Conservation (phyloP, 1,140 invertebrate species). For the Choristoneura fumiferana region DNA sequence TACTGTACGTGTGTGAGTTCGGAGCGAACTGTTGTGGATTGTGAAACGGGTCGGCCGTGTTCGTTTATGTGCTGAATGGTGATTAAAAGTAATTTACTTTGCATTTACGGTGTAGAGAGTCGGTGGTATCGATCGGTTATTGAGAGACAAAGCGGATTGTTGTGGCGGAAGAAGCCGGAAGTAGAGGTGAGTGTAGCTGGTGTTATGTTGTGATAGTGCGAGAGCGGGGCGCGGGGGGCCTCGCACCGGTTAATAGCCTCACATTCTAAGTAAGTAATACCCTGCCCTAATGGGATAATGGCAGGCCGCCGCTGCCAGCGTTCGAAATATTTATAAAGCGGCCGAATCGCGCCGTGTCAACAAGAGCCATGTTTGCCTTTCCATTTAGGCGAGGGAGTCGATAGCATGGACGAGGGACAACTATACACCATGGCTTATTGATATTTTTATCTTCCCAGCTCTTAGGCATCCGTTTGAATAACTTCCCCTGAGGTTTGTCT, state of each 20-base stretch:
- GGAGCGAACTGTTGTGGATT: constrained; percentile 49
- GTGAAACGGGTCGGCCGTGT: constrained; percentile 62
- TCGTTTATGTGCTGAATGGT: constrained; percentile 72
- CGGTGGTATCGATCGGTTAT: constrained; percentile 70
- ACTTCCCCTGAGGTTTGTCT: no score
- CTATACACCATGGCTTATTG: constrained; percentile 20
- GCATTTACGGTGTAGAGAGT: constrained; percentile 71
- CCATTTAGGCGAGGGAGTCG: constrained; percentile 59
- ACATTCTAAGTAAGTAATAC: constrained; percentile 67
- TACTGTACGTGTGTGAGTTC: constrained; percentile 62
- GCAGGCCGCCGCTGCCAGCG: constrained; percentile 48
- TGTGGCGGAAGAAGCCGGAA: constrained; percentile 50
- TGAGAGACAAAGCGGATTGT: constrained; percentile 69
- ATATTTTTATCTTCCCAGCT: not conserved
- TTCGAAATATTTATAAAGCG: constrained; percentile 74
- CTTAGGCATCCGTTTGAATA: no score
- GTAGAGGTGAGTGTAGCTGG: constrained; percentile 56
- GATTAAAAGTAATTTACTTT: constrained; percentile 74
- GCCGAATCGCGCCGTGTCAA: constrained; percentile 65
- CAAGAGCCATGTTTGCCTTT: constrained; percentile 63
- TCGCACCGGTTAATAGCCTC: constrained; percentile 62
- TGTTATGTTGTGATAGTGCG: constrained; percentile 31
- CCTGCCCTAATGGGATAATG: constrained; percentile 73
- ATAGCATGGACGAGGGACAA: constrained; percentile 43
- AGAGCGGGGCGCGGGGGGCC: constrained; percentile 30